phyloP scores from a whole-genome alignment of 2,888 invertebrate species.

The Hirtodrosophila cameraria region DNA sequence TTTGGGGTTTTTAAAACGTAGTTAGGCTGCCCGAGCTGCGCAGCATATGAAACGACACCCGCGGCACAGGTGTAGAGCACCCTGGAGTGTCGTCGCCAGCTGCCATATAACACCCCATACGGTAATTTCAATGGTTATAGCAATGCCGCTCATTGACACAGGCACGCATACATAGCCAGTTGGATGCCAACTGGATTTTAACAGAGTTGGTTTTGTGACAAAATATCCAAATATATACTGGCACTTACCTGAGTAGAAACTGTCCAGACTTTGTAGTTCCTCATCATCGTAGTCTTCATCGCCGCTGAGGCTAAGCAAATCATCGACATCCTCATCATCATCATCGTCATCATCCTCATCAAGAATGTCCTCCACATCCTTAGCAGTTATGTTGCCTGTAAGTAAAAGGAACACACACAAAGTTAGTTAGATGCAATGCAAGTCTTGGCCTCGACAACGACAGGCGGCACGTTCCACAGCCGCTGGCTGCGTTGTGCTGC shows the following conservation, averaged over 20 bases:
- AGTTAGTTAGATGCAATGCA: constrained; percentile 37
- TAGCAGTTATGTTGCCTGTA: constrained; percentile 41
- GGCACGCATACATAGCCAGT: constrained; percentile 14
- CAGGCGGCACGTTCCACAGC: constrained; percentile 51
- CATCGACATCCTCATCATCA: constrained; percentile 51
- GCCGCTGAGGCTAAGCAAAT: constrained; percentile 66
- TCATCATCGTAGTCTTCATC: constrained; percentile 75
- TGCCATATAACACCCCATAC: constrained; percentile 84
- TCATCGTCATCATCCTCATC: constrained; percentile 39
- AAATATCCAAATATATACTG: too few relatives aligned
- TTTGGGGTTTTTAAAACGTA: constrained; percentile 85
- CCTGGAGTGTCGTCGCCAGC: constrained; percentile 84
- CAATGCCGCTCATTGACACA: constrained; percentile 25
- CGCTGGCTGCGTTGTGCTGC: constrained; percentile 45
- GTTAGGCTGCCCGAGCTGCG: constrained; percentile 81
- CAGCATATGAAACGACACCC: constrained; percentile 83
- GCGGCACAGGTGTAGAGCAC: constrained; percentile 84
- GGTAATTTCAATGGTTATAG: constrained; percentile 83
- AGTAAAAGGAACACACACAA: constrained; percentile 11
- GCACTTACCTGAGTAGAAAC: constrained; percentile 84
- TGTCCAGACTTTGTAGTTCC: constrained; percentile 83
- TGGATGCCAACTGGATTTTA: background rate
- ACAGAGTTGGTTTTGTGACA: constrained; percentile 21
- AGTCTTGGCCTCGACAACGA: constrained; percentile 24
- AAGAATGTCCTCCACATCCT: constrained; percentile 13